Conservation (phyloP, 1,140 invertebrate species). For the Achroia grisella region DNA sequence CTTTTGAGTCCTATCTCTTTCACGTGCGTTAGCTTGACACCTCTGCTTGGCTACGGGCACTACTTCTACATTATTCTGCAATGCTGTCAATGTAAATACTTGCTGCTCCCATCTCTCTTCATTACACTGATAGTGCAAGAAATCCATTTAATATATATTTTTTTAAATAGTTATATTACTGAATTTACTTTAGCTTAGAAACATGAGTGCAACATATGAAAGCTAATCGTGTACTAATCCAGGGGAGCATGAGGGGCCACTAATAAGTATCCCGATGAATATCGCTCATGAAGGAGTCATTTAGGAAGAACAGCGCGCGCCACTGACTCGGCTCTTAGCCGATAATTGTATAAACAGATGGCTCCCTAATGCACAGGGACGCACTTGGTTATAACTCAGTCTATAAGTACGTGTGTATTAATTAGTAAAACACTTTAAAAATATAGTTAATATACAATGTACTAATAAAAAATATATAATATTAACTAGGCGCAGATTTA, state of each 20-base stretch:
- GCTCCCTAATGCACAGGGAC: conserved; percentile 37
- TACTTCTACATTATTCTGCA: conserved; percentile 18
- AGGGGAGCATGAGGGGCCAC: conserved; percentile 25
- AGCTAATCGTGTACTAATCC: conserved; percentile 47
- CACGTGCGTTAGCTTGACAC: conserved; percentile 82
- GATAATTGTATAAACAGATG: conserved; percentile 73
- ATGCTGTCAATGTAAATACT: conserved; percentile 22
- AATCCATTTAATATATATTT: conserved; percentile 22
- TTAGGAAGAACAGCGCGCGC: conserved; percentile 69
- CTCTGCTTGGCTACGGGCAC: conserved; percentile 72
- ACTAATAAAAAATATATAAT: neutral
- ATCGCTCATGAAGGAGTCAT: conserved; percentile 65
- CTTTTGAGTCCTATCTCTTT: conserved; percentile 85
- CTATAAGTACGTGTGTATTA: neutral
- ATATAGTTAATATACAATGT: too few relatives aligned
- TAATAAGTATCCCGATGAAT: conserved; percentile 52
- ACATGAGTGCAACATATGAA: conserved; percentile 11
- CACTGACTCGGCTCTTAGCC: conserved; percentile 58
- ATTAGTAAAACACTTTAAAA: neutral
- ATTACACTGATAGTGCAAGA: conserved; percentile 34
- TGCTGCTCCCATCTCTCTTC: conserved; percentile 45
- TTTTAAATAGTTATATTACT: too few relatives aligned
- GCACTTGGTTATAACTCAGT: conserved; percentile 15
- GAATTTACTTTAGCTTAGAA: too few relatives aligned
- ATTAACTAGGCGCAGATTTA: too few relatives aligned